Evolutionary conservation across 2,888 invertebrate genomes (phyloP), one percentile per base, ranked within the genome.

Genomic region (Cacoxenus indagator): DNA sequence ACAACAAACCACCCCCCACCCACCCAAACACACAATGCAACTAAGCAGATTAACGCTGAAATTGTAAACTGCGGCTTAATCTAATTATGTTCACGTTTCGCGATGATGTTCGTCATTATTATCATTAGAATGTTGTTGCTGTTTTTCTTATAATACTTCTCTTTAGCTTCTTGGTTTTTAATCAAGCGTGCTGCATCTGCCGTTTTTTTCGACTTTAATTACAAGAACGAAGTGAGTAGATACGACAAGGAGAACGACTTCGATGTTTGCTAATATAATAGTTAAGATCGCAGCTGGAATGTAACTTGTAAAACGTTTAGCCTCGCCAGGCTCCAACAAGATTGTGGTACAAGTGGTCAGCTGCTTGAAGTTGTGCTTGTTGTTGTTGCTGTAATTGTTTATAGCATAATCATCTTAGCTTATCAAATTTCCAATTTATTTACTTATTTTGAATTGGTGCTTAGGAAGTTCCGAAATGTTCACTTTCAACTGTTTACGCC

Each of bases 21-120:
- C n/a, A n/a, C n/a, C n/a, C n/a, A n/a, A n/a, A n/a, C n/a, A n/a
- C 67, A 75, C 65, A 75, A 75, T 81, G 76, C 19, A 79, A 78
- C 83, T 83, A 83, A 80, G 82, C 79, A 81, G 83, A 80, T 83
- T 83, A 83, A 81, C 75, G 74, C 72, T 83, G 74, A 81, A 80
- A 79, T 83, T 76, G 83, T 78, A 83, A 79, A 81, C 82, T 81
- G 80, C 83, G 73, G 73, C 78, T 83, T 79, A 81, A 78, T 83
- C 79, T 83, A 81, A 83, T 83, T 77, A 83, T 78, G 74, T 45
- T 72, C 57, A 67, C 70, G 75, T 70, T 67, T 68, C 67, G 55
- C 59, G 68, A 62, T 82, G 77, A 76, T 82, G 73, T 75, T 71
- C 67, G 68, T 75, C 71, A 81, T 82, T 76, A 81, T 78, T 61